Base-by-base conservation (phyloP, 1,140 invertebrate genomes). In the Mactra quadrangularis region DNA sequence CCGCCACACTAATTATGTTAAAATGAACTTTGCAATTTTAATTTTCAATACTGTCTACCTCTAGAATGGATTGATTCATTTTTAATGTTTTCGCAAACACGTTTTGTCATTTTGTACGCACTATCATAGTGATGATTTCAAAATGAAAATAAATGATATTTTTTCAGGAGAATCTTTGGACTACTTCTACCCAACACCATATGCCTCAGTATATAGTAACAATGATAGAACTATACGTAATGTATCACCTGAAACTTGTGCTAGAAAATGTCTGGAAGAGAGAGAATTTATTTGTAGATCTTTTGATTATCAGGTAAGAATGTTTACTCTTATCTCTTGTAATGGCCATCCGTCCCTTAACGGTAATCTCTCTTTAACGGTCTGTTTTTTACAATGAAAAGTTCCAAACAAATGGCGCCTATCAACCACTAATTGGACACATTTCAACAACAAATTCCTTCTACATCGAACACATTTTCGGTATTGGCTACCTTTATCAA, bases 231-330 rank as follows among this genome's bases (percentile, higher is more conserved):
- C 78, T 11, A 84, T 87, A 31, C 19, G 81, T 17, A 59, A 82
- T 25, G 87, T 92, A 2, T 89, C 89, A 3, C 90, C 91, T 1
- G 90, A 91, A 70, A 88, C 83, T 17, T 92, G 91, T 78, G 91
- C 91, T 15, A 66, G 87, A 47, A 88, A 87, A 41, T 92, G 91
- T 84, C 66, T 92, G 25, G 87, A 91, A 70, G 90, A 92, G 72
- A 87, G 77, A 17, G 78, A 87, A 0, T 91, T 92, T 74, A 82
- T 92, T 25, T 92, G 91, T 71, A 75, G 90, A 35, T 92, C 91
- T 1, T 92, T 92, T 64, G 91, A 92, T 78, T 92, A 92, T 82
- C 88, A 91, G 89, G 91, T 92, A 19, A 9, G 17, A 45, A 45
- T 66, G 9, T 9, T 62, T n/a, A 15, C n/a, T 22, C 59, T 9